Evolutionary conservation across 2,888 invertebrate species (phyloP), one percentile per base, ranked within the genome.

Genomic region (Halictus quadricinctus): DNA sequence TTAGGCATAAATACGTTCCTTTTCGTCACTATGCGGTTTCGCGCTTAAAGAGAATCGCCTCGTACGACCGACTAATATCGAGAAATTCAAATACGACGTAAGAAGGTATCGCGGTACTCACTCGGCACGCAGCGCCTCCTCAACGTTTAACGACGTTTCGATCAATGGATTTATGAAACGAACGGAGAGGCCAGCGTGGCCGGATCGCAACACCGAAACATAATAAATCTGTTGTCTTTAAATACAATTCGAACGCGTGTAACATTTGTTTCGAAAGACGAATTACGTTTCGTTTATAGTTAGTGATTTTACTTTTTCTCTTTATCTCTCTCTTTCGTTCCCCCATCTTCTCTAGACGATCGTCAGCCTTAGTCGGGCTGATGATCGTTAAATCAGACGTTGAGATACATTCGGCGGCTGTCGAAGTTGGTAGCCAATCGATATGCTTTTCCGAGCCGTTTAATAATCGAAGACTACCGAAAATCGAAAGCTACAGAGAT

Each of bases 401-500:
- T 43, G 58, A 48, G 79, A 86, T 74, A 86, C 84, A 81, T 84
- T 84, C 85, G 75, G 75, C 60, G 86, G 77, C 85, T 77, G 50
- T 81, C 81, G 83, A 86, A 87, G 73, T 80, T 87, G 77, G 79
- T 85, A 85, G 80, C 79, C 80, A 60, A 85, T 79, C 79, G 84
- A 79, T 73, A 78, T 79, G 80, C 75, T 77, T 77, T 73, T 50
- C 54, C 80, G 83, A 73, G 72, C 54, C 74, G 74, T 64, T 66
- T 86, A 90, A 87, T 94, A 87, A 87, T 94, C 93, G 90, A 94
- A 92, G 88, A 94, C 90, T 89, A 94, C 89, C 88, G 93, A 89
- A 84, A 94, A 94, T 91, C 93, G 92, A 92, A 93, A 93, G 90
- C 92, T 94, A 91, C 92, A 93, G 86, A 93, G 92, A 88, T 94